These are phyloP conservation scores for Limosa lapponica DNA, from an alignment of 2,797 vertebrate species.

Conservation along the genomic window DNA sequence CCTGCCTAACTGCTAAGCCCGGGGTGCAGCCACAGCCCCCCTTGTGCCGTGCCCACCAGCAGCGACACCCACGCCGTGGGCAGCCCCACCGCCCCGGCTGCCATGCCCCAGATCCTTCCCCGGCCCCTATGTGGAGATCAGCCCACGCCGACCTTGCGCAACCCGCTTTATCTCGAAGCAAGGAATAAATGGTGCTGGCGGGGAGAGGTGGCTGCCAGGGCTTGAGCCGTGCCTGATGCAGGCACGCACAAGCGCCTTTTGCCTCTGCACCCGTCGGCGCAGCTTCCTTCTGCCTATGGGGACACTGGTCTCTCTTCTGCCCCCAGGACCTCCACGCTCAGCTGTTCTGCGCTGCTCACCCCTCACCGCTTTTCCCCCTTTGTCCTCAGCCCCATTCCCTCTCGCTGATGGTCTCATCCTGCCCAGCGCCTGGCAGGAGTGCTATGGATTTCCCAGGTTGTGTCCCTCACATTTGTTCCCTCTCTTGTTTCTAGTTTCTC, in stretches of 20 bases:
- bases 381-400: not conserved
- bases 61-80: fast-evolving
- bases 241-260: fast-evolving
- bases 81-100: not conserved
- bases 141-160: fast-evolving
- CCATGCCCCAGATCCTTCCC: fast-evolving
- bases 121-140: not conserved
- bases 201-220: not conserved
- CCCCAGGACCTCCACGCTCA: not conserved
- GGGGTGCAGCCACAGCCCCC: not conserved
- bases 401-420: fast-evolving
- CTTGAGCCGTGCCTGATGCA: fast-evolving
- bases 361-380: not conserved
- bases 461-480: fast-evolving
- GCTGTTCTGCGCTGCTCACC: fast-evolving
- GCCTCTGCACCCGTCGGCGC: not conserved
- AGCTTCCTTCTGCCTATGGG: not conserved
- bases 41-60: fast-evolving
- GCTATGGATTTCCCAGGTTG: not conserved
- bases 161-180: not conserved
- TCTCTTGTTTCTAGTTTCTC: not conserved
- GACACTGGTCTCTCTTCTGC: not conserved
- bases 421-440: fast-evolving
- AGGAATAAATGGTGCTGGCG: not conserved
- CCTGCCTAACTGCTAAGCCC: not conserved